These are phyloP conservation scores for Bellardia pandia DNA, from an alignment of 2,888 invertebrate genomes.

Conservation along the genomic window DNA sequence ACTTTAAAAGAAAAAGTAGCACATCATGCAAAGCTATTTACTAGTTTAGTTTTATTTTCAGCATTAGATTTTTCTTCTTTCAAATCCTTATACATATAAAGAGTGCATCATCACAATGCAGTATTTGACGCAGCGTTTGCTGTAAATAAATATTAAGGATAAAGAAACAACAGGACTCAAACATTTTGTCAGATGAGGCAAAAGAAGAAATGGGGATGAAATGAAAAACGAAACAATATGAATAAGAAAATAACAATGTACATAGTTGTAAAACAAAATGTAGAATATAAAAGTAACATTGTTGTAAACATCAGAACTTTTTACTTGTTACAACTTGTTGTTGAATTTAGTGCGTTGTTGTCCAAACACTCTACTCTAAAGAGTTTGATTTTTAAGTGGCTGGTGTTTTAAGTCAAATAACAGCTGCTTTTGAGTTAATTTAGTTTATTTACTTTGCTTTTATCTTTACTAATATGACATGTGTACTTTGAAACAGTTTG, in stretches of 20 bases:
- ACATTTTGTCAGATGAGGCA: not conserved
- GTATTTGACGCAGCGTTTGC: conserved; percentile 36
- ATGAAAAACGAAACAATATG: conserved; percentile 3
- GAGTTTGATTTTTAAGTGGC: not conserved
- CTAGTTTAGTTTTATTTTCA: conserved; percentile 38
- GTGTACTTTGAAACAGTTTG: too few relatives aligned
- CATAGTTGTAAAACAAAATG: conserved; percentile 3
- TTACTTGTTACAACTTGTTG: conserved; percentile 18
- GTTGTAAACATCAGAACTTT: conserved; percentile 36
- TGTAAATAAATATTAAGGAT: conserved; percentile 13
- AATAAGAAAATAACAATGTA: conserved; percentile 21
- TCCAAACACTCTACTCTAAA: not conserved
- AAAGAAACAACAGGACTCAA: conserved; percentile 32
- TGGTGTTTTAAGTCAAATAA: too few relatives aligned
- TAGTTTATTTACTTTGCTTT: too few relatives aligned
- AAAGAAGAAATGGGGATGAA: not conserved
- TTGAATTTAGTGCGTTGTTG: not conserved
- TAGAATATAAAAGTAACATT: conserved; percentile 9
- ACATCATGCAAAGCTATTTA: conserved; percentile 52
- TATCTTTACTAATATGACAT: too few relatives aligned
- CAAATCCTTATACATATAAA: not conserved
- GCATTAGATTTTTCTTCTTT: not conserved
- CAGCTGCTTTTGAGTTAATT: too few relatives aligned
- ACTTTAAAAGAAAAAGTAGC: conserved; percentile 43
- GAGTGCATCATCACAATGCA: conserved; percentile 59